Base-by-base conservation (phyloP, 1,140 invertebrate species). In the Hetaerina americana region DNA sequence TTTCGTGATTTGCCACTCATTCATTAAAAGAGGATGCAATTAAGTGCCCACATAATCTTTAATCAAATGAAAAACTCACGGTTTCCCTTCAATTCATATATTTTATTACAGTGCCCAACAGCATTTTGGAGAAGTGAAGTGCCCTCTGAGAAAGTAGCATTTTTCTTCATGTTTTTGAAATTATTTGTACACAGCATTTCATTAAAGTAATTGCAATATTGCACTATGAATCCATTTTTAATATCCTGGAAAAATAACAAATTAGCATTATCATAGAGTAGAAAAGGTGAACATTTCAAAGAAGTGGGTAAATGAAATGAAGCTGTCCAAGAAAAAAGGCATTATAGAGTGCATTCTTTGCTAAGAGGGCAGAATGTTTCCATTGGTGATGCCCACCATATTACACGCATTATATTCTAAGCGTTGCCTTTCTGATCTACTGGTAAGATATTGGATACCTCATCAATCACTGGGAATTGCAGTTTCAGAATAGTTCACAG, bases 81-180 rank as follows among this genome's bases (percentile, higher is more conserved):
- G 70, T 75, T 77, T 71, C 82, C 79, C 31, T 77, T 77, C 57
- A 82, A 77, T 68, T 81, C 80, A 74, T 79, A 78, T 2, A 83
- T 77, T 18, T 57, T 57, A 57, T 57, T 57, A n/a, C 40, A 5
- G 3, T 57, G 15, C 3, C 22, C 40, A 57, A 57, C 40, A 57
- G 22, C 40, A 5, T 57, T n/a, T 57, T 57, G 40, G 10, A 57
- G 40, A 10, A 57, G 40, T 18, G 22, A 57, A 18, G 15, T 12
- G 22, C 40, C 40, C 10, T 57, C 40, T 10, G 40, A 12, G 3
- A 57, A 18, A n/a, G 22, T 18, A 57, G 22, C 22, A 12, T 57
- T 57, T 3, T 57, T 57, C 15, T 57, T 57, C 22, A n/a, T 57
- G 40, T 57, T 57, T n/a, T n/a, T n/a, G 2, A 57, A 5, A n/a